phyloP scores from a whole-genome alignment of 2,797 vertebrate species.

The Chaetodon trifasciatus region DNA sequence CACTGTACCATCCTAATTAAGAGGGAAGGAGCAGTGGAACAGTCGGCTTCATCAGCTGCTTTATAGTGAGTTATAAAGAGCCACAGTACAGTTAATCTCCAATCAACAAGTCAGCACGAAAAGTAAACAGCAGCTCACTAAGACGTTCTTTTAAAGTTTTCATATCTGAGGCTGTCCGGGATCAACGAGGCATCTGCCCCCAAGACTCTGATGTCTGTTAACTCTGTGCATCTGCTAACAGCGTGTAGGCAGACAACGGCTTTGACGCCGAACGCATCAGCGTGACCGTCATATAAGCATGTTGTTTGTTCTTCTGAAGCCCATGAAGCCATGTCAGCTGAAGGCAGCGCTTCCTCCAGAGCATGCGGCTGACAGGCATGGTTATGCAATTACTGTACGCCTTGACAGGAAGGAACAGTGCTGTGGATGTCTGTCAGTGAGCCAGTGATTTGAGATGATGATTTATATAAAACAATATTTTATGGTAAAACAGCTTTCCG shows the following conservation, averaged over 20 bases:
- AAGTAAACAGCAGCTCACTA: slow-evolving; percentile 23
- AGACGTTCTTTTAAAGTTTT: slow-evolving; percentile 28
- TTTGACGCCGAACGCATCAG: background rate
- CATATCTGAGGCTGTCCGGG: slow-evolving; percentile 7
- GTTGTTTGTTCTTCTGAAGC: slow-evolving; percentile 41
- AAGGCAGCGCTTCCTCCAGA: slow-evolving; percentile 23
- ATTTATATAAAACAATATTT: background rate
- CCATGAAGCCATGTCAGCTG: slow-evolving; percentile 27
- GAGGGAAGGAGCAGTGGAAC: slow-evolving; percentile 35
- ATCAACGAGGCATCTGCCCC: slow-evolving; percentile 5
- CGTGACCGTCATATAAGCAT: background rate
- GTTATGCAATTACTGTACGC: slow-evolving; percentile 56
- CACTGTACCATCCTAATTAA: slow-evolving; percentile 52
- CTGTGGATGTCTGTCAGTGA: slow-evolving; percentile 11
- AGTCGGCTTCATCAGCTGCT: slow-evolving; percentile 41
- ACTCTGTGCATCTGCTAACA: slow-evolving; percentile 4
- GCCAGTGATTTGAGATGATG: background rate
- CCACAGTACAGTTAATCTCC: slow-evolving; percentile 50
- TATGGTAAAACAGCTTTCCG: background rate
- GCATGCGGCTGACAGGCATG: slow-evolving; percentile 32
- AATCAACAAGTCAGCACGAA: slow-evolving; percentile 53
- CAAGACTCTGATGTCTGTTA: slow-evolving; percentile 1
- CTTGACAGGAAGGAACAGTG: background rate
- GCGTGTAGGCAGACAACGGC: background rate
- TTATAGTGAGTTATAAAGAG: slow-evolving; percentile 50